Base-by-base conservation (phyloP, 1,140 invertebrate species). In the Littorina saxatilis region DNA sequence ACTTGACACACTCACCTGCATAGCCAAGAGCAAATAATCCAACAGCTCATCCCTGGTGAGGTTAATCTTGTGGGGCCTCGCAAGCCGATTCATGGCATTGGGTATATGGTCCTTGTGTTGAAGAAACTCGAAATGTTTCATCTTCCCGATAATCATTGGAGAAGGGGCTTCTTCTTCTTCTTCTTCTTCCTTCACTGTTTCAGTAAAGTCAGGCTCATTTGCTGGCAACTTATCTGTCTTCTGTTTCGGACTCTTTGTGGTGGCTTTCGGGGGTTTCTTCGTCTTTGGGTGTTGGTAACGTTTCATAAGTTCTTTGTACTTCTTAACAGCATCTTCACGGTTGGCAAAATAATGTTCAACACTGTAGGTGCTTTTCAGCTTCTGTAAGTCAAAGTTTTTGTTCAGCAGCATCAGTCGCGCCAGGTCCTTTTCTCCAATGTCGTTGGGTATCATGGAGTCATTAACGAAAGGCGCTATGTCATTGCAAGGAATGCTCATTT, bases 341-440 rank as follows among this genome's bases (percentile, higher is more conserved):
- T 63, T 17, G 9, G 55, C 76, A 63, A 78, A 78, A 23, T 63
- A 23, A 13, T 78, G 63, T 23, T 78, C 76, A 78, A 78, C 52
- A 39, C 76, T 78, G 39, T 78, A 78, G 27, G 76, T 63, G 39
- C 76, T 78, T 40, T 43, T 63, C 32, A 78, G 58, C 52, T 78
- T 78, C 39, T 32, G n/a, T 40, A 58, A 58, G 3, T 40, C 39
- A 17, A 78, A 78, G 52, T 23, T 5, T 29, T 58, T 61, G 35
- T 78, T 39, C 11, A 78, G 35, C 35, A 43, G 39, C 76, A 78
- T 78, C 7, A 78, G 23, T 29, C 43, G 1, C 13, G 66, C 63
- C 55, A 78, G 35, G 20, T 63, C 35, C 2, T 7, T 5, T 2
- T 61, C 55, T 2, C 13, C 52, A 23, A 78, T 61, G 11, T 66